Conservation (phyloP, 2,797 vertebrate genomes). For the Phaenicophaeus curvirostris region DNA sequence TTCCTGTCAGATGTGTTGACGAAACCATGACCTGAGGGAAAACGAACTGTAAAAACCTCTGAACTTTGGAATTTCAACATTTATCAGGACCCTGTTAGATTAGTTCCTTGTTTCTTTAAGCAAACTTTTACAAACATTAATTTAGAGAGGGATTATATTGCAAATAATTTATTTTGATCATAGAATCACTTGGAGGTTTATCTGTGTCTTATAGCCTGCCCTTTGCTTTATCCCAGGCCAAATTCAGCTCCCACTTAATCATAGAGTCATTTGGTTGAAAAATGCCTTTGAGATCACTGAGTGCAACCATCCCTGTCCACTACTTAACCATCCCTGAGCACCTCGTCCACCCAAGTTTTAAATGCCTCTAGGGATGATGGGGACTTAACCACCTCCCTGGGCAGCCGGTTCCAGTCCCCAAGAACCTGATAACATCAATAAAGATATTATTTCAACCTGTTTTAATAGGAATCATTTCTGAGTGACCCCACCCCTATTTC, state of each 20-base stretch:
- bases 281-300: no score
- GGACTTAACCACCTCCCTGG: no score
- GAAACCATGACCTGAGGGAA: neutral
- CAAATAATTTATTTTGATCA: neutral
- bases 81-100: neutral
- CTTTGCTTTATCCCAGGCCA: neutral
- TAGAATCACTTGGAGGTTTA: neutral
- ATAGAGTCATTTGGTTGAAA: no score
- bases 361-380: no score
- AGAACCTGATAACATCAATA: no score
- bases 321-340: no score
- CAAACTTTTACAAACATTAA: neutral
- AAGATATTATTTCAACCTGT: neutral
- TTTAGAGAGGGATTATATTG: neutral
- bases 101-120: neutral
- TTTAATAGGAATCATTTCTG: neutral
- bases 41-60: neutral
- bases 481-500: neutral
- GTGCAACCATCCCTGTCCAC: no score
- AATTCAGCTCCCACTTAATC: neutral
- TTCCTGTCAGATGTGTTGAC: fast-evolving
- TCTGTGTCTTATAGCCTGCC: neutral
- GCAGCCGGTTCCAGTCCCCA: no score
- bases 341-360: no score
- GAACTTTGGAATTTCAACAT: neutral